phyloP scores from a whole-genome alignment of 2,888 invertebrate genomes.

The Heliconius cydno region DNA sequence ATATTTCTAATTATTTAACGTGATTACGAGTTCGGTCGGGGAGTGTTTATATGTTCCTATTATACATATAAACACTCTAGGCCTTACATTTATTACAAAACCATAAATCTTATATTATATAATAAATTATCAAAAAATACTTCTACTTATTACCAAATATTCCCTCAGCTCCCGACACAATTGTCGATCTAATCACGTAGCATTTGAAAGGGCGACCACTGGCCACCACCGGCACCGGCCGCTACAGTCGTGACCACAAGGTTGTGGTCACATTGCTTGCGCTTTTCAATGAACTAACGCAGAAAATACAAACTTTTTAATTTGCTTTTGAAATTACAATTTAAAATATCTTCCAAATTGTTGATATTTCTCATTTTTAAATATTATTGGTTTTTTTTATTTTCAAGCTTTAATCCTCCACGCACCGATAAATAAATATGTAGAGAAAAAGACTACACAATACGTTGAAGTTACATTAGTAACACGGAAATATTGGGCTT shows the following conservation, averaged over 20 bases:
- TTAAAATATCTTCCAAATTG: too few species aligned
- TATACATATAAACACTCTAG: too few species aligned
- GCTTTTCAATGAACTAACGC: not conserved
- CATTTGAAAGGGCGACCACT: conserved; percentile 21
- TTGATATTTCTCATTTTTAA: too few species aligned
- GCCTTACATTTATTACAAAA: not conserved
- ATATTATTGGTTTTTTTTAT: too few species aligned
- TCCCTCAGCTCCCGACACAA: not conserved
- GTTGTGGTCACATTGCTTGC: conserved; percentile 5
- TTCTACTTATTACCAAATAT: not conserved
- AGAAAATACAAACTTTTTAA: not conserved
- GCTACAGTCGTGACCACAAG: conserved; percentile 16
- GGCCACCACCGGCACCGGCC: conserved; percentile 12
- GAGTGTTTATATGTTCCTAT: too few species aligned
- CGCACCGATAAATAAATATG: too few species aligned
- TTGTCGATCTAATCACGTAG: conserved; percentile 14
- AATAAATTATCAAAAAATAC: not conserved
- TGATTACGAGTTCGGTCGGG: not conserved
- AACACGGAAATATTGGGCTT: too few species aligned
- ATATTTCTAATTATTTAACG: not conserved
- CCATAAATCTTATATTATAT: not conserved
- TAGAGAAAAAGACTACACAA: too few species aligned
- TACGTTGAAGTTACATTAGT: too few species aligned
- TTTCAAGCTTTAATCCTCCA: too few species aligned
- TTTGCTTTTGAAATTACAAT: too few species aligned